Percentiles rank a stretch among this genome's conserved stretches.
Conservation (phyloP, 1,140 invertebrate genomes). For the Neoseiulus cucumeris region DNA sequence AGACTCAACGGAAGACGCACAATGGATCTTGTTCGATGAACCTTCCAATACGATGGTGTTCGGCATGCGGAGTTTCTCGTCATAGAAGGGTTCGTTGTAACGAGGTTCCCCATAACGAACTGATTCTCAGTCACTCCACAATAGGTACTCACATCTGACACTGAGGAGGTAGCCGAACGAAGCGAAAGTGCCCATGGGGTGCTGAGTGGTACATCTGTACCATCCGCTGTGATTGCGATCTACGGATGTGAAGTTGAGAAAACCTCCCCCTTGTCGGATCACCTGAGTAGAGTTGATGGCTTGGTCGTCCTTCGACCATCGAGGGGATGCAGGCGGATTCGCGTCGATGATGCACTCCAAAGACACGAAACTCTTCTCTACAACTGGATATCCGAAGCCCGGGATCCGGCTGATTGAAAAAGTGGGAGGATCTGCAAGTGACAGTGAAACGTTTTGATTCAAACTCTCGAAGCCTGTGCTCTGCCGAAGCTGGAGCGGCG, state of each 20-base stretch:
- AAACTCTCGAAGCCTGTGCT: slow-evolving; percentile 1
- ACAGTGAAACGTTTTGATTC: slow-evolving; percentile 14
- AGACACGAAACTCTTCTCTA: slow-evolving; percentile 60
- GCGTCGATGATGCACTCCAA: slow-evolving; percentile 73
- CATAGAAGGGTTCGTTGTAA: too few relatives aligned
- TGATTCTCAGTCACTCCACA: too few relatives aligned
- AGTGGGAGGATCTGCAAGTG: slow-evolving; percentile 53
- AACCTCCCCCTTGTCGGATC: slow-evolving; percentile 42
- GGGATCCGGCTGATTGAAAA: slow-evolving; percentile 70
- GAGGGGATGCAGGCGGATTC: slow-evolving; percentile 60
- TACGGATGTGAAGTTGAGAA: slow-evolving; percentile 57
- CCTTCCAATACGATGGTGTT: too few relatives aligned
- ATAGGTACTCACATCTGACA: slow-evolving; percentile 56
- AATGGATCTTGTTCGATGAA: too few relatives aligned
- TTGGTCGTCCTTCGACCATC: slow-evolving; percentile 44
- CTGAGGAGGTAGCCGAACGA: slow-evolving; percentile 73
- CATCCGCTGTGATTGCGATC: slow-evolving; percentile 54
- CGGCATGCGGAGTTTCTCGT: too few relatives aligned
- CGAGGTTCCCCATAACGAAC: too few relatives aligned
- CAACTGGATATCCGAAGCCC: slow-evolving; percentile 61
- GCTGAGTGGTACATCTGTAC: slow-evolving; percentile 66
- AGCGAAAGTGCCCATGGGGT: slow-evolving; percentile 56
- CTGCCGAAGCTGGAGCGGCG: neutral
- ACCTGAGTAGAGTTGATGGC: slow-evolving; percentile 15
- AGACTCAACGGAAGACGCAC: too few relatives aligned